Percentiles rank a stretch among this genome's conserved stretches.
These are phyloP conservation scores for Verasper variegatus DNA, from an alignment of 2,113 vertebrate species.

Conservation along the genomic window DNA sequence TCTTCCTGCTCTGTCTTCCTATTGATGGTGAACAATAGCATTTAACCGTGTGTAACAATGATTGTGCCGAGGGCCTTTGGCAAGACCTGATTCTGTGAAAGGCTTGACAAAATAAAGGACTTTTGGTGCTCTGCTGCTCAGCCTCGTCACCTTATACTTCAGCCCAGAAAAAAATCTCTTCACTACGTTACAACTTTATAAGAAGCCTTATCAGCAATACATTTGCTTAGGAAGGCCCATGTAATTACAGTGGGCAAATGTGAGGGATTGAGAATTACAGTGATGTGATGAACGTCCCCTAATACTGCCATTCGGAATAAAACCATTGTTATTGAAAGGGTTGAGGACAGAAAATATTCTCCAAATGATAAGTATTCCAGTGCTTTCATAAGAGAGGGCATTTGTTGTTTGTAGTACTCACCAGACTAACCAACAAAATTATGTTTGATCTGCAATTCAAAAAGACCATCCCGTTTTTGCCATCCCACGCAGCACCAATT, in stretches of 20 bases:
- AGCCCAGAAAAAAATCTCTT: neutral
- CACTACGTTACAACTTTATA: conserved; percentile 5
- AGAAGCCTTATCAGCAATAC: neutral
- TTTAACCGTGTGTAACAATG: conserved; percentile 40
- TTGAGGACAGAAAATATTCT: neutral
- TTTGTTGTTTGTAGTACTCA: neutral
- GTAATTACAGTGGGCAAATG: conserved; percentile 5
- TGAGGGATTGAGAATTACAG: neutral
- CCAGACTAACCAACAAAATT: neutral
- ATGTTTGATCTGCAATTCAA: neutral
- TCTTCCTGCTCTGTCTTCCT: conserved; percentile 27
- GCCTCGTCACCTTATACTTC: conserved; percentile 30
- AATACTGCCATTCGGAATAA: too few species aligned
- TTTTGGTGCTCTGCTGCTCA: conserved; percentile 31
- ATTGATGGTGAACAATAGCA: conserved; percentile 58
- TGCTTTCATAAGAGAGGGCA: neutral
- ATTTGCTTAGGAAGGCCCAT: conserved; percentile 9
- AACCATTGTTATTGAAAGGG: too few species aligned
- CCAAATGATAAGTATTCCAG: neutral
- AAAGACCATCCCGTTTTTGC: neutral
- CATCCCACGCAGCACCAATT: too few species aligned
- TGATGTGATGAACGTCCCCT: too few species aligned
- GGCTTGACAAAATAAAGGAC: conserved; percentile 44
- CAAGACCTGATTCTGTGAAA: conserved; percentile 42
- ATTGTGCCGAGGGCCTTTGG: conserved; percentile 43